These are phyloP conservation scores for Sardinella longiceps DNA, from an alignment of 2,797 vertebrate genomes.

Conservation along the genomic window DNA sequence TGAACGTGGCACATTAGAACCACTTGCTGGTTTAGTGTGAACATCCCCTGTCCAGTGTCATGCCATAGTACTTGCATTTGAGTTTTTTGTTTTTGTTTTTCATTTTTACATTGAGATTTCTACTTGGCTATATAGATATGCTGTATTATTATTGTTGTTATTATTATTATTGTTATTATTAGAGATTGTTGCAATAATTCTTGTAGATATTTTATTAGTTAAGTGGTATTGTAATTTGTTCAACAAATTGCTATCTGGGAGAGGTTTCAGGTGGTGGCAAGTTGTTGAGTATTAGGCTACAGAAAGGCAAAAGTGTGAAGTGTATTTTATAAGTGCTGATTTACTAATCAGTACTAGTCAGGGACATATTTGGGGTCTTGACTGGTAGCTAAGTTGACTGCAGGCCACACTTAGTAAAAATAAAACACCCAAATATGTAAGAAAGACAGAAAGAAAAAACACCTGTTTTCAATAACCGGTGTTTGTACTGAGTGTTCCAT, in stretches of 20 bases:
- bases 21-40: conserved; percentile 67
- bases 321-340: conserved; percentile 13
- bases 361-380: conserved; percentile 15
- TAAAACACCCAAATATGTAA: conserved; percentile 15
- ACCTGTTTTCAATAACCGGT: background rate
- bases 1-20: conserved; percentile 60
- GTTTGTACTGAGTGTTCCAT: background rate
- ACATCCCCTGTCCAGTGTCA: conserved; percentile 58
- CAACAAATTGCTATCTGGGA: conserved; percentile 12
- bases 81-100: conserved; percentile 59
- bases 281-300: conserved; percentile 16
- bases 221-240: conserved; percentile 47
- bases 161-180: conserved; percentile 64
- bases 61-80: conserved; percentile 74
- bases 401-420: background rate
- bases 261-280: background rate
- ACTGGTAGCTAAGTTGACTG: background rate
- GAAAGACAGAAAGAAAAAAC: background rate
- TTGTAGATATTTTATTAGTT: conserved; percentile 70
- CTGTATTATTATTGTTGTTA: conserved; percentile 66
- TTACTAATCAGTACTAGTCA: conserved; percentile 15
- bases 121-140: conserved; percentile 71
- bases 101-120: conserved; percentile 61
- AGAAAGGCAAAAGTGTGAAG: background rate
- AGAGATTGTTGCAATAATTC: conserved; percentile 82